Percentiles rank a stretch among this genome's conserved stretches.
Conservation (phyloP, 1,140 invertebrate species). For the Oreohelix idahoensis region DNA sequence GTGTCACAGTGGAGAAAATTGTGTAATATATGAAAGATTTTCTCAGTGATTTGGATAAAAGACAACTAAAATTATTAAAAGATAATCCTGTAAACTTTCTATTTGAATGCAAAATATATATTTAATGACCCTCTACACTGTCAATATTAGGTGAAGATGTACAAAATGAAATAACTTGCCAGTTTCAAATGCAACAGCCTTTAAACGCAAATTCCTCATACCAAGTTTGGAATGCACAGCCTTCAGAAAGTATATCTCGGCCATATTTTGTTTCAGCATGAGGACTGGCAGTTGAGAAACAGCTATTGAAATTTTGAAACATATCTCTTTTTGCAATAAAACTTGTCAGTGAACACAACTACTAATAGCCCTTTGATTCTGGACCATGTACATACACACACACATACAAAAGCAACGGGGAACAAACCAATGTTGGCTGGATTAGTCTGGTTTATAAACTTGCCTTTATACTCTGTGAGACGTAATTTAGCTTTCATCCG, state of each 20-base stretch:
- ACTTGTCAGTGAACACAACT: neutral
- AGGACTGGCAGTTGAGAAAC: neutral
- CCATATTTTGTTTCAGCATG: neutral
- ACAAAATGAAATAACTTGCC: slow-evolving; percentile 1
- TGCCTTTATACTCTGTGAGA: neutral
- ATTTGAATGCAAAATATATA: too few relatives aligned
- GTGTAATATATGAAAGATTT: too few relatives aligned
- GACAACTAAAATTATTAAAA: too few relatives aligned
- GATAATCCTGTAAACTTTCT: too few relatives aligned
- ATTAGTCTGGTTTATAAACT: slow-evolving; percentile 2
- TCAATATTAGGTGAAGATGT: too few relatives aligned
- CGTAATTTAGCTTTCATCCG: slow-evolving; percentile 12
- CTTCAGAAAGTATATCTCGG: slow-evolving; percentile 17
- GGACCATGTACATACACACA: neutral
- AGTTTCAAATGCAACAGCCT: neutral
- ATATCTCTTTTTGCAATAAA: neutral
- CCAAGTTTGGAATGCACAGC: neutral
- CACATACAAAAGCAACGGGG: too few relatives aligned
- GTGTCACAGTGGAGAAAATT: too few relatives aligned
- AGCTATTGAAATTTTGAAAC: slow-evolving; percentile 9
- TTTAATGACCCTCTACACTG: too few relatives aligned
- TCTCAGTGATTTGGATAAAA: too few relatives aligned
- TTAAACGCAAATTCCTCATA: slow-evolving; percentile 15
- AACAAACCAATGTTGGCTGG: neutral
- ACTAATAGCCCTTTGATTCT: neutral